Evolutionary conservation across 2,888 invertebrate species (phyloP), one percentile per base, ranked within the genome.

Genomic region (Brachyptera risi): DNA sequence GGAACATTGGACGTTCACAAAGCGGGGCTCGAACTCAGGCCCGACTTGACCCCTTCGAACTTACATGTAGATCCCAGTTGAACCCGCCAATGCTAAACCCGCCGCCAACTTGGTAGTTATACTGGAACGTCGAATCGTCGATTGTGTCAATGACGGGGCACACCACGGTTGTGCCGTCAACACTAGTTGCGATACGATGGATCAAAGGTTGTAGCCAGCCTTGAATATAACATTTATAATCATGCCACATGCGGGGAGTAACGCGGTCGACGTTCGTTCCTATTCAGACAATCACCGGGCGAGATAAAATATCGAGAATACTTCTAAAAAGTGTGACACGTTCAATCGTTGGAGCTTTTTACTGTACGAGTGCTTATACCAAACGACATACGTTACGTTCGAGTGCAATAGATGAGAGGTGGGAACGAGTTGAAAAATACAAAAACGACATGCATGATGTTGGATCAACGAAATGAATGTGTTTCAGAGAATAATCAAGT

Each of bases 41-140:
- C 35, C 7, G 11, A 35, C 44, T 7, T 5, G n/a, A n/a, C 44
- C 49, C 3, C 2, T 17, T 19, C 21, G 23, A 15, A 11, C 19
- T 68, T 63, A 71, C 71, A 68, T 70, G 70, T 38, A 84, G 72
- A 69, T 82, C 82, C 83, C 83, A 84, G 70, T 83, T 82, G 71
- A 84, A 84, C n/a, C 83, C 83, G 4, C 83, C 83, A 15, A 84
- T 80, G 65, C 75, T 76, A 56, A 67, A 68, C 7, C 64, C 68
- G 31, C 65, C 66, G 5, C 65, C 65, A 64, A 21, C 19, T 1
- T 21, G 19, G 42, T 19, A 42, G 42, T 42, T 42, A 21, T 19
- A 19, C 19, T 17, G 75, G 64, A 81, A 75, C 4, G 78, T 79
- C 67, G 76, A 75, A 67, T 80, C 79, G 63, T 76, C 75, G 59